phyloP scores from a whole-genome alignment of 1,140 invertebrate species.

The Lepidurus packardi region DNA sequence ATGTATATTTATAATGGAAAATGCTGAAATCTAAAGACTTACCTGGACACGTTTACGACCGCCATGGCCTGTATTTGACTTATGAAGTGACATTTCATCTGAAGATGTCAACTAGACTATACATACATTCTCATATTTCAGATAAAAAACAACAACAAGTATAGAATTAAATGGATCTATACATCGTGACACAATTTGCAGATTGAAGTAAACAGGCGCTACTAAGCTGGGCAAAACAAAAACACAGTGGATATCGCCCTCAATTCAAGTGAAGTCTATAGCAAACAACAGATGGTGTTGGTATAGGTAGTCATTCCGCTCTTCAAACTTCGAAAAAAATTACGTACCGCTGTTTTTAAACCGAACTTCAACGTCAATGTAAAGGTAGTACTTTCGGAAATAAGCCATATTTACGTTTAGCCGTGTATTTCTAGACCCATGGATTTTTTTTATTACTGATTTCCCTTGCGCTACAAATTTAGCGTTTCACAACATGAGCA shows the following conservation, averaged over 20 bases:
- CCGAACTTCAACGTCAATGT: no score
- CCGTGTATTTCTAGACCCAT: no score
- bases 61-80: slow-evolving; percentile 27
- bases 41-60: slow-evolving; percentile 33
- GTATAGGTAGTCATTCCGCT: no score
- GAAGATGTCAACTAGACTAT: background rate
- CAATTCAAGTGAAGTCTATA: background rate
- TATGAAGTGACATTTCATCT: slow-evolving; percentile 31
- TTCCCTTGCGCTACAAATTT: no score
- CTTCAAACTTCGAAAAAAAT: no score
- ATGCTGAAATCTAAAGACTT: background rate
- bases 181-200: background rate
- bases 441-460: no score
- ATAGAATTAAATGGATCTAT: background rate
- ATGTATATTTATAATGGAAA: background rate
- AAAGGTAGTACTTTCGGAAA: no score
- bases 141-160: background rate
- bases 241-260: background rate
- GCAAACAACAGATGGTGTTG: background rate
- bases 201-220: background rate
- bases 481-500: no score
- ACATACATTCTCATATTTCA: background rate
- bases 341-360: no score
- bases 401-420: no score
- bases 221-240: background rate